phyloP scores from a whole-genome alignment of 2,888 invertebrate species.

The Chrysopilus asiliformis region DNA sequence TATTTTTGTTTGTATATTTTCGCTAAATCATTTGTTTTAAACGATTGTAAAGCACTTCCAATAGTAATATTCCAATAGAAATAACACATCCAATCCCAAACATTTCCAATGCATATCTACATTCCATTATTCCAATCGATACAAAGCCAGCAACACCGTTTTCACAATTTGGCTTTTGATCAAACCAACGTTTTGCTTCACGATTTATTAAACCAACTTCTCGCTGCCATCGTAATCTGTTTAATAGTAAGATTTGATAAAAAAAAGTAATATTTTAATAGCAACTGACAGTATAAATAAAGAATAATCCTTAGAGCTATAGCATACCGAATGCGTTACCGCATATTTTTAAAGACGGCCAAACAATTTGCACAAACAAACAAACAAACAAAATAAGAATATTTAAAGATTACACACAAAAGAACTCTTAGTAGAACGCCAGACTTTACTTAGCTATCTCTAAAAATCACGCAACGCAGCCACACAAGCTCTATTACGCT shows the following conservation, averaged over 20 bases:
- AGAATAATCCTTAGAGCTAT: not conserved
- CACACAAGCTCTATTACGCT: no score
- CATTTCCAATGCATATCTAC: slow-evolving; percentile 39
- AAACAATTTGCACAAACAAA: not conserved
- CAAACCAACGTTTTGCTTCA: slow-evolving; percentile 41
- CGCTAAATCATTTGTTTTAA: no score
- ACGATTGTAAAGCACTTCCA: no score
- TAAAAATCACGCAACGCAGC: no score
- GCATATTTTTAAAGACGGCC: slow-evolving; percentile 17
- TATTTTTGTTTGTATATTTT: no score
- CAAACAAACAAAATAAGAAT: no score
- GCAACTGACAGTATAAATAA: not conserved
- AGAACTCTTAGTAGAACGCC: no score
- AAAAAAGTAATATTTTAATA: not conserved
- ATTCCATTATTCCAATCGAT: slow-evolving; percentile 42
- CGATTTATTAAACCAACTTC: slow-evolving; percentile 43
- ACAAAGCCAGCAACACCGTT: slow-evolving; percentile 38
- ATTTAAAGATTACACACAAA: no score
- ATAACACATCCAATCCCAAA: no score
- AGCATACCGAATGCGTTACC: slow-evolving; percentile 22
- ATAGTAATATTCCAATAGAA: no score
- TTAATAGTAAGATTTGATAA: slow-evolving; percentile 3
- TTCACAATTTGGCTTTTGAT: slow-evolving; percentile 41
- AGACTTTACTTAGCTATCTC: no score
- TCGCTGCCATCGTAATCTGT: slow-evolving; percentile 45